Base-by-base conservation (phyloP, 2,888 invertebrate genomes). In the Scaptomyza tumidula region DNA sequence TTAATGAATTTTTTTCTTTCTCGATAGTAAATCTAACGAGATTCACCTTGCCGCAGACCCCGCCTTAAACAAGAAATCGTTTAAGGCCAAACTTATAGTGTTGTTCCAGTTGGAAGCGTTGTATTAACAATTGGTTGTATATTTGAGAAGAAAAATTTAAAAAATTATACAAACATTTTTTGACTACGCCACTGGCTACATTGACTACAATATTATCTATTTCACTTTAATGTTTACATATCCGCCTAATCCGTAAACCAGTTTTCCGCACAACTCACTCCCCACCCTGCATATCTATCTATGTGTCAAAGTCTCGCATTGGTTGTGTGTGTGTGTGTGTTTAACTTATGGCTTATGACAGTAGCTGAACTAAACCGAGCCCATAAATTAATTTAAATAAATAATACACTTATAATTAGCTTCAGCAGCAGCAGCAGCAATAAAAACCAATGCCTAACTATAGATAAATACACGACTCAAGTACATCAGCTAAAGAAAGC, bases 361-460 rank as follows among this genome's bases (percentile, higher is more conserved):
- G 71, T 78, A 48, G 64, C 63, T 48, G 71, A 55, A 57, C 77
- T 71, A 71, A 66, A 59, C 41, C 50, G 53, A 70, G 54, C 37
- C 68, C 80, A 75, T 80, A 79, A 82, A 86, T 83, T 78, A 71
- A 74, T 78, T 82, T 71, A 55, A 58, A 72, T 83, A 85, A 85
- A 75, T 87, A 86, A 87, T 87, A 75, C 73, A 68, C 80, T 81
- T 89, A 87, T 89, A 89, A 87, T 87, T 89, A 87, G 86, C 83
- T 89, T 66, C 58, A 46, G 41, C 50, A 39, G 19, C 13, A 87
- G 83, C 83, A 87, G 66, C 55, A 49, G 27, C 62, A 45, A 64
- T 67, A 29, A 41, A 43, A 35, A 6, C 13, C 39, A 46, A 54
- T 43, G 39, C 35, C 45, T 14, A 54, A 61, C 59, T 69, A 61